Percentiles rank a stretch among this genome's conserved stretches.
Conservation (phyloP, 1,140 invertebrate genomes). For the Branchinecta lindahli region DNA sequence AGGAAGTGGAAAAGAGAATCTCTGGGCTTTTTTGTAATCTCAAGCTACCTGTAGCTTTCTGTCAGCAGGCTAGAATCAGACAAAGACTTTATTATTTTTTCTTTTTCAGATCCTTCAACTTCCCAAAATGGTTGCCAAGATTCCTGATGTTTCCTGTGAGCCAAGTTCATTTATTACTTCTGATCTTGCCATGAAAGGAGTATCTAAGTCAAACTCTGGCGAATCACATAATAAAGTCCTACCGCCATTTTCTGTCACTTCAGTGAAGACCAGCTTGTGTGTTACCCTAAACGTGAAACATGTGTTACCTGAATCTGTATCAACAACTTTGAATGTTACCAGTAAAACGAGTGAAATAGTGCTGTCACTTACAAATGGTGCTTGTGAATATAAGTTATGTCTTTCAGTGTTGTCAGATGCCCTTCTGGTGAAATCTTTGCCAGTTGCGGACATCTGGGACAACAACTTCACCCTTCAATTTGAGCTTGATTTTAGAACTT, state of each 20-base stretch:
- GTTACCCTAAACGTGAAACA: slow-evolving; percentile 3
- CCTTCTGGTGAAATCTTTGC: not conserved
- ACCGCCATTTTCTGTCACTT: not conserved
- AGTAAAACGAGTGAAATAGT: not conserved
- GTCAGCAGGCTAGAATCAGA: too few species aligned
- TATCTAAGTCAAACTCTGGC: not conserved
- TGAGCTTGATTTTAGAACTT: slow-evolving; percentile 8
- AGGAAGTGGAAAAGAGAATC: too few species aligned
- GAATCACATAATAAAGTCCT: not conserved
- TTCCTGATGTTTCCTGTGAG: too few species aligned
- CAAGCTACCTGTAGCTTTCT: too few species aligned
- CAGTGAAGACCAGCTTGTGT: not conserved
- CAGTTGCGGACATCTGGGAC: not conserved
- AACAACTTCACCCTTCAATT: not conserved
- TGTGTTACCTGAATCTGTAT: not conserved
- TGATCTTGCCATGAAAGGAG: too few species aligned
- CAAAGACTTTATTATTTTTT: too few species aligned
- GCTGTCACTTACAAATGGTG: not conserved
- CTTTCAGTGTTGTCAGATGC: not conserved
- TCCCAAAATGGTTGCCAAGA: too few species aligned
- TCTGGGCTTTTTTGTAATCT: too few species aligned
- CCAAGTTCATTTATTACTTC: too few species aligned
- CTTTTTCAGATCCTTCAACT: too few species aligned
- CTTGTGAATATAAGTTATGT: not conserved
- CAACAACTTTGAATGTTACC: not conserved